Base-by-base conservation (phyloP, 2,113 vertebrate species). In the Bos indicus region DNA sequence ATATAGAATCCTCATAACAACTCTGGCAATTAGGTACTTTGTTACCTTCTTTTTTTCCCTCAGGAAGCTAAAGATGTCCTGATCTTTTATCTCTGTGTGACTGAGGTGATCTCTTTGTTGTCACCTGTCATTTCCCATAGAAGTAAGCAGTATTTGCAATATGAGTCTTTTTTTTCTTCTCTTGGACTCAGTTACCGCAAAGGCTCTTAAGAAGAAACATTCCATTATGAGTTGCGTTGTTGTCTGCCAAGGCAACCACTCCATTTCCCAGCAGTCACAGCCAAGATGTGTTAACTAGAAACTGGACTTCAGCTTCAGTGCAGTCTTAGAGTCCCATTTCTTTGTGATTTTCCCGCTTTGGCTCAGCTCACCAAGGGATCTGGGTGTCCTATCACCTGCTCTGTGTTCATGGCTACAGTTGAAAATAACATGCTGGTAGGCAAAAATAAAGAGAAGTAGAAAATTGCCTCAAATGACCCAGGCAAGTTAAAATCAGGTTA, bases 401-500 rank as follows among this genome's bases (percentile, higher is more conserved):
- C 43, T 43, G 26, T 89, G 54, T 62, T 5, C 82, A 43, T 59
- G 25, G 51, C 59, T 88, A 43, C 52, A 96, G 90, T 77, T 92
- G 21, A 89, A 84, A 97, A 91, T 51, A 64, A 71, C 48, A 40
- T 78, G 52, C 46, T 94, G 36, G 52, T 82, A 89, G 81, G 71
- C 67, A 93, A 89, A 97, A 97, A 60, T 94, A 91, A 97, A 93
- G 74, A 82, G 59, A 95, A 97, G 82, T 96, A 87, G 56, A 94
- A 95, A 95, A 36, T 94, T 83, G 57, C 82, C 48, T 94, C 46
- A 77, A 77, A 43, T 95, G 87, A 93, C 54, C n/a, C 57, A 92
- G 52, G 59, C 46, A 54, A 89, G 59, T 81, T 86, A 96, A 95
- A 96, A 90, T n/a, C 71, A 91, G 71, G 17, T 96, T 95, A 91